Base-by-base conservation (phyloP, 2,113 vertebrate genomes). In the Pseudorhombus dupliciocellatus region DNA sequence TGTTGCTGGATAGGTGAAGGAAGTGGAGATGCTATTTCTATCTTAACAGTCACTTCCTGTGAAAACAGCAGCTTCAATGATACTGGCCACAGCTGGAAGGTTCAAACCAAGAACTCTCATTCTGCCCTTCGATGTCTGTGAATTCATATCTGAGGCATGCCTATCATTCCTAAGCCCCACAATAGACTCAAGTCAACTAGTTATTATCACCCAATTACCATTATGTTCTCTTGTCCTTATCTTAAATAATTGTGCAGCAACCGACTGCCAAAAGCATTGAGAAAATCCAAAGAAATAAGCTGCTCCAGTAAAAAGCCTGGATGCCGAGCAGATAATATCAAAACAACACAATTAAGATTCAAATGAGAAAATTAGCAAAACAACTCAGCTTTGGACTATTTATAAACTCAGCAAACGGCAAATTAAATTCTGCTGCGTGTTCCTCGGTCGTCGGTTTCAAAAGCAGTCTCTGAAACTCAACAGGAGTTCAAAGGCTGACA, bases 401-500 rank as follows among this genome's bases (percentile, higher is more conserved):
- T 52, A 54, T 70, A 60, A 40, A 70, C 42, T 34, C 6, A 18
- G 51, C 5, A 7, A 52, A 46, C 15, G 42, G 57, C 15, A 70
- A 70, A 84, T 55, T 24, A 46, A 66, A 54, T 30, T 70, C 11
- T 34, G 52, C 30, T 46, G 7, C 31, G 18, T 57, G 55, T 58
- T 46, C 10, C 54, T 70, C 25, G 55, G 46, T 70, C 40, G 34
- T 68, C 37, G 6, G 20, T 74, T 81, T 80, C 34, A 82, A 68
- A 89, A 77, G 55, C 73, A 42, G 34, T n/a, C 24, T 42, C 22
- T 50, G 67, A 67, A 57, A 70, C 57, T 75, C 53, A 42, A 56
- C 52, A 76, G 70, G 63, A 73, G 78, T 86, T 87, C 72, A 77
- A 73, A 86, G 79, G 71, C 64, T 75, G 79, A 75, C 65, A 85